Evolutionary conservation across 64 coral and sea anemone genomes (phyloP).

Genomic region (Stichodactyla mertensii): DNA sequence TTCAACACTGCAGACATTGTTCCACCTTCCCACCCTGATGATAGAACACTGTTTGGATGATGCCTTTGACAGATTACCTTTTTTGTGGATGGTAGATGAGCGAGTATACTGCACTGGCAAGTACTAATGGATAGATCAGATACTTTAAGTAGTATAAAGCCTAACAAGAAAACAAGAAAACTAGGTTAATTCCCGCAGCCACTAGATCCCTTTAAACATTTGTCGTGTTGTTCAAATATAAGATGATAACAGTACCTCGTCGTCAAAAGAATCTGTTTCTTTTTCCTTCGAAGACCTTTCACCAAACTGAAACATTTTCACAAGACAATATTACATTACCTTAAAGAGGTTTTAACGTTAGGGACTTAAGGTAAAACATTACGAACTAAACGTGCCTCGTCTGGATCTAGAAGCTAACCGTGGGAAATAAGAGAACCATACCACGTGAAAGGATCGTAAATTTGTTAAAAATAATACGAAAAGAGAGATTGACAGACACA

Average conservation of each 20-base stretch:
- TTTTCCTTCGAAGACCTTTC: slow-evolving; percentile 77
- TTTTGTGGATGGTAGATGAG: slow-evolving; percentile 65
- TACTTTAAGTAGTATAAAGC: slow-evolving; percentile 51
- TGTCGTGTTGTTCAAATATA: not conserved
- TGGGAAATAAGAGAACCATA: too few relatives aligned
- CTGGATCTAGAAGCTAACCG: too few relatives aligned
- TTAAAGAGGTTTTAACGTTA: not conserved
- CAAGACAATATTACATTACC: not conserved
- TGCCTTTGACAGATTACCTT: not conserved
- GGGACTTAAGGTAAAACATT: too few relatives aligned
- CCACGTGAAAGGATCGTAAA: too few relatives aligned
- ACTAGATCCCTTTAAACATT: too few relatives aligned
- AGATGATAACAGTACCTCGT: slow-evolving; percentile 41
- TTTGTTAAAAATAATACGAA: too few relatives aligned
- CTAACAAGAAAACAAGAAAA: slow-evolving; percentile 14
- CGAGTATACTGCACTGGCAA: slow-evolving; percentile 51
- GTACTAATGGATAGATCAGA: slow-evolving; percentile 35
- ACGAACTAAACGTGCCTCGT: too few relatives aligned
- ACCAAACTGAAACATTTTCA: slow-evolving; percentile 53
- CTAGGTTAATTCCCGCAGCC: too few relatives aligned
- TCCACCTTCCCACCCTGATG: too few relatives aligned
- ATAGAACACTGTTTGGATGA: too few relatives aligned
- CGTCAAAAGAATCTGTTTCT: slow-evolving; percentile 92
- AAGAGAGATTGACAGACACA: too few relatives aligned
- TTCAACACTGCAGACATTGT: too few relatives aligned